Base-by-base conservation (phyloP, 2,888 invertebrate species). In the Physocephala rufipes region DNA sequence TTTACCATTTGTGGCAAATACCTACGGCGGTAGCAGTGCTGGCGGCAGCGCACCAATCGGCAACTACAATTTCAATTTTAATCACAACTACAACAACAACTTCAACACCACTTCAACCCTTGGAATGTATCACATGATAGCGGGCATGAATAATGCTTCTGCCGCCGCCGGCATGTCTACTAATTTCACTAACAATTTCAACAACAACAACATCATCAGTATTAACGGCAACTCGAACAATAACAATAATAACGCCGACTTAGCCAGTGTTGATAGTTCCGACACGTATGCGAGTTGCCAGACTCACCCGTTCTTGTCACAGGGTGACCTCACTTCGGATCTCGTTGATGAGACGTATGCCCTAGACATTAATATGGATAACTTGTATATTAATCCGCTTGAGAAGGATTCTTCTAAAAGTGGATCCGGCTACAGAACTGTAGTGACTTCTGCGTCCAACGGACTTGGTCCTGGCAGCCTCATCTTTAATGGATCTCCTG, bases 201-300 rank as follows among this genome's bases (percentile, higher is more conserved):
- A 76, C 70, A 74, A 79, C 71, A 78, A 77, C 72, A 80, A 76
- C 72, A 80, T 79, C 77, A 77, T 76, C 75, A 78, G 76, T 76
- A 78, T 76, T 76, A 79, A 80, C 77, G 84, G 82, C 74, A 82
- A 82, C 76, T 84, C 82, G 76, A 82, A 80, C 73, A 85, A 86
- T 75, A 84, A 84, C 71, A 86, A 81, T 73, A 86, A 86, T 76
- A 86, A 85, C 79, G 87, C 85, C 36, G 89, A 89, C 75, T 79
- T 89, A 81, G 89, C 88, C 75, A 90, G 89, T 81, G 88, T 90
- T 78, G 90, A 90, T 88, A 92, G 95, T 88, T 93, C 95, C 83
- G 97, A 97, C 87, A 97, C 97, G 78, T 97, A 95, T 88, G 95
- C 95, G 87, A 96, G 95, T 88, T 97, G 97, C 89, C 94, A 95